Evolutionary conservation across 2,797 vertebrate species (phyloP).

Genomic region (Coreius guichenoti): DNA sequence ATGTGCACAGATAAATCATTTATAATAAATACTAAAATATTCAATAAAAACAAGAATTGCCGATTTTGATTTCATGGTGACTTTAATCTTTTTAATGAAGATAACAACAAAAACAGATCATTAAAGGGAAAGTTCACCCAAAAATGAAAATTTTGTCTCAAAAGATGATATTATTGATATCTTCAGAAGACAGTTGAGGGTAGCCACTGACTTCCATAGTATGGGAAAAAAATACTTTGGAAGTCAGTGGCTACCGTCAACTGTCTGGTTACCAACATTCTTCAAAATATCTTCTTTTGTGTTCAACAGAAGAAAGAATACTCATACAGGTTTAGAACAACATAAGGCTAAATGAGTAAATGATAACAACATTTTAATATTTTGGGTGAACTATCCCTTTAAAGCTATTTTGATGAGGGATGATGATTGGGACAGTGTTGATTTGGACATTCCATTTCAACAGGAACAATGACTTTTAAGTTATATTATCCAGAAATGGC

Average conservation of each 20-base stretch:
- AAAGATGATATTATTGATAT: no score
- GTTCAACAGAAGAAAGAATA: not conserved
- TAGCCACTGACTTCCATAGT: not conserved
- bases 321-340: not conserved
- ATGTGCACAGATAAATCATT: not conserved
- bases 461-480: not conserved
- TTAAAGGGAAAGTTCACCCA: not conserved
- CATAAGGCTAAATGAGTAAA: not conserved
- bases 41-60: not conserved
- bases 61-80: not conserved
- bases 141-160: not conserved
- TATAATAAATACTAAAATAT: not conserved
- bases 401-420: not conserved
- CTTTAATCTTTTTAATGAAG: conserved; percentile 1
- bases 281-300: not conserved
- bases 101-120: not conserved
- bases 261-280: not conserved
- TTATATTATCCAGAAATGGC: not conserved
- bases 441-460: conserved; percentile 3
- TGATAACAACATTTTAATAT: not conserved
- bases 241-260: not conserved
- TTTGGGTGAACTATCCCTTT: not conserved
- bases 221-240: not conserved
- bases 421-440: not conserved
- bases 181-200: not conserved